phyloP scores from a whole-genome alignment of 2,113 vertebrate genomes.

The Connochaetes taurinus region DNA sequence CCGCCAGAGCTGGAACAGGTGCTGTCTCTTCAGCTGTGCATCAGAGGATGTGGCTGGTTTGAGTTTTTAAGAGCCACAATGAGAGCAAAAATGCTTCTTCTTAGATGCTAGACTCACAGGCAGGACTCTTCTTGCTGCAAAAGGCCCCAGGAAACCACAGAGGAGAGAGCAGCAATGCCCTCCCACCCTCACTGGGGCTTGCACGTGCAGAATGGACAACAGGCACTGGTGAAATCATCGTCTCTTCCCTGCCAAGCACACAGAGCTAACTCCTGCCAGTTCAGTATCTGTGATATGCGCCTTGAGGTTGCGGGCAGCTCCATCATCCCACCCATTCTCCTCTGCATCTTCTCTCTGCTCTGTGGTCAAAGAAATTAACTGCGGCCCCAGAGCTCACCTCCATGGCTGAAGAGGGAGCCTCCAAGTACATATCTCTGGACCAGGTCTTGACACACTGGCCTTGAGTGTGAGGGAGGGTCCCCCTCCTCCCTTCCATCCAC shows the following conservation, averaged over 20 bases:
- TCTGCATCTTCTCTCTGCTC: neutral
- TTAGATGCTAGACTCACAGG: neutral
- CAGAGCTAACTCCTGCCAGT: too few species aligned
- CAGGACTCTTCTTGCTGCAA: neutral
- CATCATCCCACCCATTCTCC: neutral
- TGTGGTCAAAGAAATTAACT: neutral
- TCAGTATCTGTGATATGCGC: accelerated
- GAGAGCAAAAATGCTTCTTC: neutral
- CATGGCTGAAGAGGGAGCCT: neutral
- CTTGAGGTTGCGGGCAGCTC: neutral
- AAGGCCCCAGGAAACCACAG: neutral
- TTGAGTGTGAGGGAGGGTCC: neutral
- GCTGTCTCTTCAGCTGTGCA: neutral
- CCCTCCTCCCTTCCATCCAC: neutral
- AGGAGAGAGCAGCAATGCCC: accelerated
- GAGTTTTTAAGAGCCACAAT: neutral
- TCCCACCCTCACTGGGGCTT: neutral
- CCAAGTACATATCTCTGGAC: neutral
- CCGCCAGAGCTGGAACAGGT: accelerated
- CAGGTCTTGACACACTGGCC: neutral
- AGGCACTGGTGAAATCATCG: accelerated
- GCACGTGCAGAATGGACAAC: neutral
- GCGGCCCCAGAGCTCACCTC: neutral
- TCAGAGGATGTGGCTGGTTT: neutral
- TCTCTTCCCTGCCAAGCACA: neutral